Evolutionary conservation across 2,113 vertebrate species (phyloP).

Genomic region (Cyprinus carpio): DNA sequence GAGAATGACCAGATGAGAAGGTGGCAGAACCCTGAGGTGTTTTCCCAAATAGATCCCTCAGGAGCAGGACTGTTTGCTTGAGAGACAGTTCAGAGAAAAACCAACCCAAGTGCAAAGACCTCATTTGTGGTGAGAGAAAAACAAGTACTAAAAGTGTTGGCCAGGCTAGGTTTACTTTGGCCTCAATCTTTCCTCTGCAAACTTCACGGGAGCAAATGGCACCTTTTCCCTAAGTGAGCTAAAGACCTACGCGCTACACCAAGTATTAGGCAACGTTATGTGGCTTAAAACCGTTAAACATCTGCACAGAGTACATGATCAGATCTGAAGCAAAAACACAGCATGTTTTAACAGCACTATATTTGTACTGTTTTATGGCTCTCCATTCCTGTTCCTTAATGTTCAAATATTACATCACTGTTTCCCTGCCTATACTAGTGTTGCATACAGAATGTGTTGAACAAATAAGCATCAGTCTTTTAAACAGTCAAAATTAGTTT

Average conservation of each 20-base stretch:
- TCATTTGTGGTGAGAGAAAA: constrained; percentile 35
- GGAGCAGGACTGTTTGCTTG: constrained; percentile 28
- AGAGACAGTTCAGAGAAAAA: constrained; percentile 40
- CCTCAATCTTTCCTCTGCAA: constrained; percentile 17
- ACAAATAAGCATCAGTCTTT: not conserved
- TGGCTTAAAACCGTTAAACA: not conserved
- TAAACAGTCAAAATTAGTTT: not conserved
- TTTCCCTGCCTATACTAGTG: not conserved
- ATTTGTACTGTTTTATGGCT: not conserved
- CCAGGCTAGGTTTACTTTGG: constrained; percentile 40
- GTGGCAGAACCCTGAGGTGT: constrained; percentile 1
- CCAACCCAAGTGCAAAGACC: constrained; percentile 25
- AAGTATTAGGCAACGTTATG: constrained; percentile 29
- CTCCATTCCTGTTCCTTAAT: constrained; percentile 9
- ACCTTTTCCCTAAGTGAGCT: constrained; percentile 37
- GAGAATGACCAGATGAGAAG: constrained; percentile 11
- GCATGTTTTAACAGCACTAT: not conserved
- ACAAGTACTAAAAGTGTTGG: constrained; percentile 36
- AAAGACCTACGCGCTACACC: constrained; percentile 2
- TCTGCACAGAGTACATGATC: not conserved
- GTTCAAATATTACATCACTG: constrained; percentile 14
- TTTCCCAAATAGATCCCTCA: constrained; percentile 18
- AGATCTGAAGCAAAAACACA: not conserved
- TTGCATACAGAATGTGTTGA: not conserved
- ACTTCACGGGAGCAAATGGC: constrained; percentile 21